Evolutionary conservation across 2,797 vertebrate genomes (phyloP), one percentile per base, ranked within the genome.

Genomic region (Astyanax mexicanus): DNA sequence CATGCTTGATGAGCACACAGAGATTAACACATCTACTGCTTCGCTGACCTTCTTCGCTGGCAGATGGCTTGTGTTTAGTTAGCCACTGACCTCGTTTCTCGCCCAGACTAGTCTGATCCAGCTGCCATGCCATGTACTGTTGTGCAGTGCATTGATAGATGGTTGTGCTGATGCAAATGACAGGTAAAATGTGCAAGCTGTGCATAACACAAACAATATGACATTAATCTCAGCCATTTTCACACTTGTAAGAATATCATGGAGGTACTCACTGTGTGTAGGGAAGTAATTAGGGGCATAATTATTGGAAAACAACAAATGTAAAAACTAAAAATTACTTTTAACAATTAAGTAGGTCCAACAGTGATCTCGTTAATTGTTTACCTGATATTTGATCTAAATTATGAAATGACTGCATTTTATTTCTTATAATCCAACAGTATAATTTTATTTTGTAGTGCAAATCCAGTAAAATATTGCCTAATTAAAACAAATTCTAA

Each of bases 71-170:
- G 62, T 64, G 47, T 60, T 55, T 40, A 45, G 65, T 69, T 75
- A 70, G 47, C 54, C 55, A 45, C 72, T 81, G 82, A 83, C 79
- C 82, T 74, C 27, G 54, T 74, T 77, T 76, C 58, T 38, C 27
- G 25, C 19, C 54, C 17, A 47, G 25, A 27, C n/a, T 44, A 17
- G 27, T 74, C 74, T 74, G 54, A 55, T 66, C 60, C 21, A 42
- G 62, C 38, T 19, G 27, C 54, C 17, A 47, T 21, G 40, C 40
- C 5, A 5, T 32, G 29, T 32, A 15, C n/a, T n/a, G n/a, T n/a
- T n/a, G 32, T 23, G 19, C 1, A 38, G 15, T 6, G 21, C 15
- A 1, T 17, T 23, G 23, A 44, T 23, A 45, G 23, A 13, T 40
- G 17, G 13, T 27, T 11, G 23, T 8, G 62, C 62, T 17, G 62